Conservation (phyloP, 2,797 vertebrate species). For the Typhlichthys eigenmanni region DNA sequence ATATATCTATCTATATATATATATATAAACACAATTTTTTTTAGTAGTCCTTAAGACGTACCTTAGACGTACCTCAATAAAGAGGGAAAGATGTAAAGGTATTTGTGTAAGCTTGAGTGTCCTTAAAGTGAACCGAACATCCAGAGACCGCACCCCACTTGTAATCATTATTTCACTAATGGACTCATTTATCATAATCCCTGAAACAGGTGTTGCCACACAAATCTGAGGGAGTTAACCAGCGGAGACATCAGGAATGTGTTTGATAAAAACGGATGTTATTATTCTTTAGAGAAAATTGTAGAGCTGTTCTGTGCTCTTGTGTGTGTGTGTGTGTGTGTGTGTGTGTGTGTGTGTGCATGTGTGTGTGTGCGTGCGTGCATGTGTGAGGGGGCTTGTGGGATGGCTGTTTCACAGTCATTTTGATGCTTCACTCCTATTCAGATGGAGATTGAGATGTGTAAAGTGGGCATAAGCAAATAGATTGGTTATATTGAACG, state of each 20-base stretch:
- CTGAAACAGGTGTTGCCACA: not conserved
- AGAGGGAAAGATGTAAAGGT: not conserved
- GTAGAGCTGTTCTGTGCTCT: not conserved
- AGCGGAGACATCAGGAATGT: not conserved
- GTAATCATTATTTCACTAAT: constrained; percentile 1
- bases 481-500: not conserved
- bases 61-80: not conserved
- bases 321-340: constrained; percentile 3
- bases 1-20: too few relatives aligned
- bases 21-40: too few relatives aligned
- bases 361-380: constrained; percentile 1
- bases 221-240: not conserved
- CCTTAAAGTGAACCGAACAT: not conserved
- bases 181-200: not conserved
- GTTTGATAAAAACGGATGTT: not conserved
- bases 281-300: not conserved
- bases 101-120: not conserved
- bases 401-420: too few relatives aligned
- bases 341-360: constrained; percentile 9
- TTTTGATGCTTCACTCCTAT: not conserved
- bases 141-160: not conserved
- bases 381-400: not conserved
- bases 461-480: not conserved
- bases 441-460: not conserved
- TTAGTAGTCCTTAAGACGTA: not conserved